Base-by-base conservation (phyloP, 2,888 invertebrate species). In the Tethea ocularis region DNA sequence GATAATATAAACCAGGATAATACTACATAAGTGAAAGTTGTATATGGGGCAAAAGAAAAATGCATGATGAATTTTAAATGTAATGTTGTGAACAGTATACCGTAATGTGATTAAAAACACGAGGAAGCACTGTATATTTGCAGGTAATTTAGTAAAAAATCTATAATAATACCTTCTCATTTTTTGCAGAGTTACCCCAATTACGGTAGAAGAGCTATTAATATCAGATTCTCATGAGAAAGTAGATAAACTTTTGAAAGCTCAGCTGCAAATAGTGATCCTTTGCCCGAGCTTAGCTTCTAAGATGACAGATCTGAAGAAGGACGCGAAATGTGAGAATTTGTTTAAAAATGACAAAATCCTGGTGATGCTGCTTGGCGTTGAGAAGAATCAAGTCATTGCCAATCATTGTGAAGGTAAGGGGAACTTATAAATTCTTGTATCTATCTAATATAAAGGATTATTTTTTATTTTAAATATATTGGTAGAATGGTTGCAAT, bases 301-400 rank as follows among this genome's bases (percentile, higher is more conserved):
- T 0, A 94, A 94, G 61, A 89, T 95, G 66, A 77, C 92, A 0
- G 93, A 94, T 58, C 81, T 94, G 67, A 94, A 95, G 15, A 93
- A 89, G 61, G 93, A 94, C 22, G 80, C 90, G 3, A 87, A 86
- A 52, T 85, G 95, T 33, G 94, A 95, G 15, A 94, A 93, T 58
- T 80, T 96, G 51, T 89, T 97, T 62, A 94, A 95, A 72, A 93
- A 95, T 0, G 96, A 97, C 64, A 95, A 96, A 72, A 95, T 97
- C 13, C 87, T 98, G 61, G 96, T 96, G 11, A 96, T 98, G 93
- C 91, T 97, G 72, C 90, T 98, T 33, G 97, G 97, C 1, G 96
- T 97, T 0, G 94, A 95, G 60, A 97, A 96, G 76, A 94, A 94
- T 55, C 95, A 96, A 72, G 90, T 97, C 53, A 94, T 95, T 59